These are phyloP conservation scores for Drosophila nr. perissopoda DNA, from an alignment of 2,888 invertebrate species.

Conservation along the genomic window DNA sequence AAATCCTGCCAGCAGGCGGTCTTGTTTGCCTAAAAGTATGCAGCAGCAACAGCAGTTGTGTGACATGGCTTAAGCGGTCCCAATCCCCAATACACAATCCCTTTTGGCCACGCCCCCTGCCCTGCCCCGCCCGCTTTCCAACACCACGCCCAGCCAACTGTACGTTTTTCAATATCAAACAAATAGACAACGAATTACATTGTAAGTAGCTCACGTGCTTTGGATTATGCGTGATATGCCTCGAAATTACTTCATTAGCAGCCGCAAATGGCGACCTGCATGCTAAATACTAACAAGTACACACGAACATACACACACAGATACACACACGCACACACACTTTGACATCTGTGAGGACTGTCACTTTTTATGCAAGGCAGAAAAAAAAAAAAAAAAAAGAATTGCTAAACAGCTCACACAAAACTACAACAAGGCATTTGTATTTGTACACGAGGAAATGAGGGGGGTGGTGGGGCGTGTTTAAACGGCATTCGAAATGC, in stretches of 20 bases:
- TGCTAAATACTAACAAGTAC: constrained; percentile 66
- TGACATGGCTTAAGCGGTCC: constrained; percentile 37
- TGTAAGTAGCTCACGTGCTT: constrained; percentile 81
- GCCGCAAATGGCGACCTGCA: constrained; percentile 77
- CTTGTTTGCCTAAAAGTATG: constrained; percentile 60
- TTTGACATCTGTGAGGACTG: constrained; percentile 31
- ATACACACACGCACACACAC: constrained; percentile 7
- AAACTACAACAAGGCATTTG: constrained; percentile 54
- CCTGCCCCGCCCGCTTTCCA: not conserved
- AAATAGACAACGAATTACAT: constrained; percentile 82
- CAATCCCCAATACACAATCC: constrained; percentile 19
- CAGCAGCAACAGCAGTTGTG: constrained; percentile 33
- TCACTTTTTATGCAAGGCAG: constrained; percentile 76
- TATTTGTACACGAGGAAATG: constrained; percentile 8
- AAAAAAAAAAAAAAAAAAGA: constrained; percentile 32
- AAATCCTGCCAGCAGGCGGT: constrained; percentile 45
- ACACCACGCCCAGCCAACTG: constrained; percentile 22
- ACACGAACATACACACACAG: constrained; percentile 15
- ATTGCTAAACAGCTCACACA: constrained; percentile 54
- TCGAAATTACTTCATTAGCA: constrained; percentile 81
- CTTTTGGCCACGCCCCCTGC: constrained; percentile 13
- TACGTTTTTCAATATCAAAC: constrained; percentile 78
- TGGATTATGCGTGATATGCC: constrained; percentile 81
- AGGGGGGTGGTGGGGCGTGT: constrained; percentile 4
- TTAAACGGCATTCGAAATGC: constrained; percentile 66